Percentiles rank a stretch among this genome's conserved stretches.
Conservation (phyloP, 2,888 invertebrate species). For the Erynnis tages region DNA sequence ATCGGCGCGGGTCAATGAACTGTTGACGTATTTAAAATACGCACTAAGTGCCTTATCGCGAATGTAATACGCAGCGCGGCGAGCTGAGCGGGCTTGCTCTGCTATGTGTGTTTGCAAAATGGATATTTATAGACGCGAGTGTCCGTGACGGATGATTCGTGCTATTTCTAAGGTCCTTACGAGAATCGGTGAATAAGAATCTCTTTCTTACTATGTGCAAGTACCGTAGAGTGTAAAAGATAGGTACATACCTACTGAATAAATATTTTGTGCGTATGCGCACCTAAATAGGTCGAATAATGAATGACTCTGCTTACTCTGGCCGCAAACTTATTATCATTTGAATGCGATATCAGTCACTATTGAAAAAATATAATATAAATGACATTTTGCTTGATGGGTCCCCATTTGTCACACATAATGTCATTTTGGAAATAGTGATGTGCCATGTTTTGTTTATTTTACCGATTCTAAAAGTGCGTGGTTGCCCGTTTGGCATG, state of each 20-base stretch:
- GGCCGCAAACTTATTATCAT: constrained; percentile 13
- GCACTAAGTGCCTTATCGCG: constrained; percentile 76
- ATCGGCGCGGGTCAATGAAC: constrained; percentile 73
- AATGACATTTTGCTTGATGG: constrained; percentile 1
- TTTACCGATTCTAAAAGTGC: constrained; percentile 4
- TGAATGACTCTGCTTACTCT: constrained; percentile 1
- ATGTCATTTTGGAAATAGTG: constrained; percentile 52
- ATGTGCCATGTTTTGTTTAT: constrained; percentile 35
- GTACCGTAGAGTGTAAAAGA: constrained; percentile 16
- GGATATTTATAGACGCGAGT: constrained; percentile 70
- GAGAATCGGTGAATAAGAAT: constrained; percentile 47
- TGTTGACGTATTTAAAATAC: constrained; percentile 79
- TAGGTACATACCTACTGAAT: background rate
- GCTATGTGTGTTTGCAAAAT: constrained; percentile 70
- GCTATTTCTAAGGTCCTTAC: constrained; percentile 61
- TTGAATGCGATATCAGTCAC: constrained; percentile 3
- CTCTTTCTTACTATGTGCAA: constrained; percentile 29
- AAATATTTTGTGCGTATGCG: constrained; percentile 3
- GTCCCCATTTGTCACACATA: constrained; percentile 26
- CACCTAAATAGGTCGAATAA: background rate
- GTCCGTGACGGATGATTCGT: constrained; percentile 68
- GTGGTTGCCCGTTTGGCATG: background rate
- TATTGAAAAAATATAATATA: constrained; percentile 7
- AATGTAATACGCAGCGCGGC: constrained; percentile 67
- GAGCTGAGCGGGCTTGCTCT: constrained; percentile 59